A percentile compares a stretch with the other conserved stretches of the same genome.
Conservation (phyloP, 2,888 invertebrate genomes). For the Lapara coniferarum region DNA sequence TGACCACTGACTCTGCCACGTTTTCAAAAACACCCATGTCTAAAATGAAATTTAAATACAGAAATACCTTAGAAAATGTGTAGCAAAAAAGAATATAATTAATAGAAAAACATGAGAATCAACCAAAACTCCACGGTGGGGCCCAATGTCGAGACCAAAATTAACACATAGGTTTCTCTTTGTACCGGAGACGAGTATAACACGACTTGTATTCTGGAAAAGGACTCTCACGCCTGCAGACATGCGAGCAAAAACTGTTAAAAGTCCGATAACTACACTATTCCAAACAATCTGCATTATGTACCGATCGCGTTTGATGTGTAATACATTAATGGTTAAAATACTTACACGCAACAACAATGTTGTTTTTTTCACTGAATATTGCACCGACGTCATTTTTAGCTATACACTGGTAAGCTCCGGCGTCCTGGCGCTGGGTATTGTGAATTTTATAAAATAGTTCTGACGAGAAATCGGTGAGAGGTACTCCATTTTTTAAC, state of each 20-base stretch:
- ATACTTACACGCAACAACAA: constrained; percentile 96
- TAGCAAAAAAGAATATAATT: background rate
- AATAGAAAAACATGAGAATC: too few relatives aligned
- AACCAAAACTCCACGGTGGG: too few relatives aligned
- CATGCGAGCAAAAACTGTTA: too few relatives aligned
- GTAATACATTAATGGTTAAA: constrained; percentile 11
- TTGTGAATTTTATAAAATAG: constrained; percentile 92
- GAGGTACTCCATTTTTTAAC: constrained; percentile 92
- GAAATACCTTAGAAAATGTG: too few relatives aligned
- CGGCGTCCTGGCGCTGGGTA: constrained; percentile 92
- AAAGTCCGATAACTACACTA: background rate
- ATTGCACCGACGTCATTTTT: constrained; percentile 96
- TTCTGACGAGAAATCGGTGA: constrained; percentile 92
- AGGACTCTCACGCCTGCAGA: too few relatives aligned
- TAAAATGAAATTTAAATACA: constrained; percentile 59
- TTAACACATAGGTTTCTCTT: too few relatives aligned
- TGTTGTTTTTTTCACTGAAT: constrained; percentile 94
- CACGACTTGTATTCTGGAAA: too few relatives aligned
- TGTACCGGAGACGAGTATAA: too few relatives aligned
- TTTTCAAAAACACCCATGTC: constrained; percentile 95
- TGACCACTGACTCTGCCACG: constrained; percentile 86
- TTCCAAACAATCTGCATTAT: background rate
- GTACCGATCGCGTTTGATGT: background rate
- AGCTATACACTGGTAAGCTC: constrained; percentile 96
- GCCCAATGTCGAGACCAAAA: too few relatives aligned